Conservation (phyloP, 1,140 invertebrate species). For the Pissodes strobi region DNA sequence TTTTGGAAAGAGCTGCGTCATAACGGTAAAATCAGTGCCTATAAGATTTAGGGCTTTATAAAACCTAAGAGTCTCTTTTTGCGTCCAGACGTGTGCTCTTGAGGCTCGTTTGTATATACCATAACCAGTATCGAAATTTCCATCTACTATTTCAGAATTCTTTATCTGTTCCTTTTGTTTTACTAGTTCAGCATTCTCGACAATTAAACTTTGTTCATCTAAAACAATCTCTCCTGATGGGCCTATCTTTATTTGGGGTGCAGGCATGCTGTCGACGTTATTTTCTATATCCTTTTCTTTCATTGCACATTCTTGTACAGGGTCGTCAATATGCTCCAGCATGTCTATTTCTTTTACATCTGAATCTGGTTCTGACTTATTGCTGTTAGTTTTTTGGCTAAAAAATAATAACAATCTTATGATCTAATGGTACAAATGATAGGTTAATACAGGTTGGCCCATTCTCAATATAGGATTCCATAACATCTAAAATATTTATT, state of each 20-base stretch:
- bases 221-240: constrained; percentile 84
- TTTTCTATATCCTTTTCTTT: constrained; percentile 58
- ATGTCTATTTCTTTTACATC: constrained; percentile 19
- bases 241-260: constrained; percentile 86
- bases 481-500: too few species aligned
- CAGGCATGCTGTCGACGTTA: constrained; percentile 61
- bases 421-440: background rate
- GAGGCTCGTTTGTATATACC: constrained; percentile 68
- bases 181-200: constrained; percentile 72
- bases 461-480: too few species aligned
- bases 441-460: too few species aligned
- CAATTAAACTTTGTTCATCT: constrained; percentile 83
- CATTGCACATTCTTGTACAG: constrained; percentile 52
- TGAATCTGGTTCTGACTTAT: background rate
- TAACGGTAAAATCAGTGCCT: constrained; percentile 88
- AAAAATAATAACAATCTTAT: background rate
- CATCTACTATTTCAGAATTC: constrained; percentile 68
- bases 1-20: constrained; percentile 80
- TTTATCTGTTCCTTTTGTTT: constrained; percentile 64
- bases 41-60: constrained; percentile 85
- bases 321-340: constrained; percentile 46
- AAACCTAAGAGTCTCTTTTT: constrained; percentile 80
- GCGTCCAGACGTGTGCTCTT: constrained; percentile 69
- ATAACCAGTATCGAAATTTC: constrained; percentile 63
- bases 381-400: constrained; percentile 10